These are phyloP conservation scores for Notolabrus celidotus DNA, from an alignment of 2,797 vertebrate genomes.

Conservation along the genomic window DNA sequence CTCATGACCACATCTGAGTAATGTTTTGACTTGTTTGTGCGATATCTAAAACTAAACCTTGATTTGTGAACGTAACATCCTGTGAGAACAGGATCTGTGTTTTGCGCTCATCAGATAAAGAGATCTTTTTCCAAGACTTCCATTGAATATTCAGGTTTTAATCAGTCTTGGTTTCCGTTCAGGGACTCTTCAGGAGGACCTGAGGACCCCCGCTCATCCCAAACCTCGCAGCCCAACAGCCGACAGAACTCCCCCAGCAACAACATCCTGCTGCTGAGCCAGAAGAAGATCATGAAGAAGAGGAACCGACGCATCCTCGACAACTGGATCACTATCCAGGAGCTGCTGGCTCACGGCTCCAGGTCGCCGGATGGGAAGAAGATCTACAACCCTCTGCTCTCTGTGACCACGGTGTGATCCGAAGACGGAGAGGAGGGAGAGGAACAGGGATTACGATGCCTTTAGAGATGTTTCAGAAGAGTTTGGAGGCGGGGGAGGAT, in stretches of 20 bases:
- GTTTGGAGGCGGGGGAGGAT: too few species aligned
- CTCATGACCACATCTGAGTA: too few species aligned
- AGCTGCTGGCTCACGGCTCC: conserved; percentile 89
- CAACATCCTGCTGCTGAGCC: conserved; percentile 86
- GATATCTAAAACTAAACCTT: too few species aligned
- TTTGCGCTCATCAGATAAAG: too few species aligned
- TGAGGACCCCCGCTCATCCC: conserved; percentile 22
- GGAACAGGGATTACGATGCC: too few species aligned
- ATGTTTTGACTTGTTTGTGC: too few species aligned
- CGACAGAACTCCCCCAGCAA: conserved; percentile 33
- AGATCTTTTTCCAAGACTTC: too few species aligned
- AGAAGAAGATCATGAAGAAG: conserved; percentile 86
- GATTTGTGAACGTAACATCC: too few species aligned
- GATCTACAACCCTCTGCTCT: conserved; percentile 88
- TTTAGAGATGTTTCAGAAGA: background rate
- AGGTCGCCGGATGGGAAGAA: conserved; percentile 84
- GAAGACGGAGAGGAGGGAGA: background rate
- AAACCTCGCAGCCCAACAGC: background rate
- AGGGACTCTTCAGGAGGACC: conserved; percentile 45
- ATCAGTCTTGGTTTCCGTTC: conserved; percentile 22
- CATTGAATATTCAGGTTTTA: too few species aligned
- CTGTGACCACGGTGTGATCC: conserved; percentile 86
- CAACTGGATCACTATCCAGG: conserved; percentile 93
- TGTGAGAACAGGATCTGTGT: too few species aligned
- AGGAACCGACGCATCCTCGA: conserved; percentile 89